Evolutionary conservation across 2,797 vertebrate genomes (phyloP).

Genomic region (Myripristis murdjan): DNA sequence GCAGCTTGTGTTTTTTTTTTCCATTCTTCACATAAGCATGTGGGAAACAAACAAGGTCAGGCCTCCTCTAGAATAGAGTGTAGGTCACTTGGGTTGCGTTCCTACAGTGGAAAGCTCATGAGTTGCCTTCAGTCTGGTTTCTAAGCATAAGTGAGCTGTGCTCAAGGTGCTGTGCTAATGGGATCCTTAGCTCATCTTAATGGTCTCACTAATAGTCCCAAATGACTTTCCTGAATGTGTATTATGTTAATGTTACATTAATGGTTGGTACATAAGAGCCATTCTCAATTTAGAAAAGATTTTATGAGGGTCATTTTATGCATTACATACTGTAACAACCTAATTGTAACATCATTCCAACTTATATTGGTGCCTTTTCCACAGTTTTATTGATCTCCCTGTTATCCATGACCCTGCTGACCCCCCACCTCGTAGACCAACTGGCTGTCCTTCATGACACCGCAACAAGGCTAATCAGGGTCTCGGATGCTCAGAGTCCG

Average conservation of each 20-base stretch:
- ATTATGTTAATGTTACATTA: constrained; percentile 58
- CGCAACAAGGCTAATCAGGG: constrained; percentile 1
- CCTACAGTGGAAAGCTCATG: constrained; percentile 34
- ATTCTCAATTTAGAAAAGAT: constrained; percentile 19
- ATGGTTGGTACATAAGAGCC: constrained; percentile 66
- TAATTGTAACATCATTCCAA: constrained; percentile 27
- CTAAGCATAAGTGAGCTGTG: constrained; percentile 53
- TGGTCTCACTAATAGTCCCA: constrained; percentile 71
- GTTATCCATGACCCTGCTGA: constrained; percentile 23
- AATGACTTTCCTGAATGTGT: constrained; percentile 67
- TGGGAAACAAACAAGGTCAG: constrained; percentile 59
- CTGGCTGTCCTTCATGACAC: not conserved
- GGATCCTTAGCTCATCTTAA: constrained; percentile 75
- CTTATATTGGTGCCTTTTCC: constrained; percentile 12
- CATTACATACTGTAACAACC: not conserved
- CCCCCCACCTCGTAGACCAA: not conserved
- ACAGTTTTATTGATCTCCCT: constrained; percentile 23
- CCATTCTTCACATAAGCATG: constrained; percentile 16
- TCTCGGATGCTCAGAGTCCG: constrained; percentile 6
- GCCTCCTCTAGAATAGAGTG: constrained; percentile 11
- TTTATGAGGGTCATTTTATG: constrained; percentile 44
- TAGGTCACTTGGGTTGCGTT: constrained; percentile 28
- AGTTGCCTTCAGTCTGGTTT: constrained; percentile 44
- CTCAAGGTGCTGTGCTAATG: constrained; percentile 72
- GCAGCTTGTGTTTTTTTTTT: constrained; percentile 15